Conservation (phyloP, 2,888 invertebrate species). For the Mystacides longicornis region DNA sequence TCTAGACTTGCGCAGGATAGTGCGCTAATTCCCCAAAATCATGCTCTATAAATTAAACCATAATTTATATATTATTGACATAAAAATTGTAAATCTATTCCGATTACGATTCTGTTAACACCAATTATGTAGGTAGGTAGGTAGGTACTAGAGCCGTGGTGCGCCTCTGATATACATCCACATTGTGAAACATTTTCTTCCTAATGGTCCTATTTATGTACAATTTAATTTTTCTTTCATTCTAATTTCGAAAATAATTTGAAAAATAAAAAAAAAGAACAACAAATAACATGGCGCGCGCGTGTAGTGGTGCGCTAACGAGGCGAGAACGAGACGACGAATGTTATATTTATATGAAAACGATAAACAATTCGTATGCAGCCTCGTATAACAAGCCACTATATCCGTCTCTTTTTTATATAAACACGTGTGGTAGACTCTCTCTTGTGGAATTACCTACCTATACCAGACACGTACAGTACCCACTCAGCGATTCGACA, state of each 20-base stretch:
- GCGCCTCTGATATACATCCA: too few relatives aligned
- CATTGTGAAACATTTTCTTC: too few relatives aligned
- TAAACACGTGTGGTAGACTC: conserved; percentile 2
- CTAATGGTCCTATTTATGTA: not conserved
- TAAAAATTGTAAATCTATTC: too few relatives aligned
- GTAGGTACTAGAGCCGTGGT: too few relatives aligned
- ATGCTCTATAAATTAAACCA: too few relatives aligned
- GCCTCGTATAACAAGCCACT: not conserved
- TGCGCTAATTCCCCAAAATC: too few relatives aligned
- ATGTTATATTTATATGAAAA: not conserved
- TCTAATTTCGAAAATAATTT: conserved; percentile 1
- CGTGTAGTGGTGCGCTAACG: conserved; percentile 4
- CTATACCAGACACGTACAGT: not conserved
- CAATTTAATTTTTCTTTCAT: not conserved
- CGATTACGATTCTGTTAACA: too few relatives aligned
- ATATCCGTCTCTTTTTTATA: not conserved
- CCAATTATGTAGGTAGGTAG: too few relatives aligned
- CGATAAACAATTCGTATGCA: not conserved
- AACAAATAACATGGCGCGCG: conserved; percentile 8
- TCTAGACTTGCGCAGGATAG: too few relatives aligned
- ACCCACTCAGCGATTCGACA: too few relatives aligned
- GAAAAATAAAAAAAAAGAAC: not conserved
- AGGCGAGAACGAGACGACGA: not conserved
- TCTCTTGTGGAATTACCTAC: not conserved
- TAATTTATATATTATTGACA: too few relatives aligned